Evolutionary conservation across 2,113 vertebrate species (phyloP).

Genomic region (Loxodonta africana): DNA sequence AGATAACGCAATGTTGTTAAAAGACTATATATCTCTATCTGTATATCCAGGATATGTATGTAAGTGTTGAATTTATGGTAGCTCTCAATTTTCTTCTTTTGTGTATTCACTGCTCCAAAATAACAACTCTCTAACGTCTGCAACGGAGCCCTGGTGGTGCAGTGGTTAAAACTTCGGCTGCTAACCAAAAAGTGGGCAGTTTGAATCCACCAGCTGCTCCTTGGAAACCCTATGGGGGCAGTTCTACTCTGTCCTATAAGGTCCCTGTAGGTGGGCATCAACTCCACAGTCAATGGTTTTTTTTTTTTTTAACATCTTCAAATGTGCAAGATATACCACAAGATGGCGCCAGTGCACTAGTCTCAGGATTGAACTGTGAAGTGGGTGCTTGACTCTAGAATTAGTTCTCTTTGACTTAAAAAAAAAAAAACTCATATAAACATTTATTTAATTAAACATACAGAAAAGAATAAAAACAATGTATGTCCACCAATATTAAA

Average conservation of each 20-base stretch:
- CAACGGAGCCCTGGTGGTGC: no score
- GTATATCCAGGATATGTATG: no score
- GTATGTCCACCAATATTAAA: neutral
- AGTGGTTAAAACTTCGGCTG: no score
- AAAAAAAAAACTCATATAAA: neutral
- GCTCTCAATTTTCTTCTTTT: constrained; percentile 1
- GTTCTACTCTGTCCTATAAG: no score
- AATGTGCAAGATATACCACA: neutral
- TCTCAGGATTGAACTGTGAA: neutral
- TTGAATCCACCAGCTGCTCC: no score
- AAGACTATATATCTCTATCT: neutral
- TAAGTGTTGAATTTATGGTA: no score
- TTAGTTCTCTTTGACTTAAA: neutral
- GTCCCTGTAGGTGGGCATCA: no score
- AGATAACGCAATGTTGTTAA: neutral
- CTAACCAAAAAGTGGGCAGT: no score
- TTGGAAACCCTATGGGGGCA: no score
- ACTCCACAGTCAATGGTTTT: no score
- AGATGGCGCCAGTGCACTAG: constrained; percentile 18
- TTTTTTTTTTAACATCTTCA: neutral
- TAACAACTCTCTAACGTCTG: neutral
- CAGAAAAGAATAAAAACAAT: constrained; percentile 14
- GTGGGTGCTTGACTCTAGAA: neutral
- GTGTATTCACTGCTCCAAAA: neutral
- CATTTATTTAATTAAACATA: neutral